Evolutionary conservation across 2,888 invertebrate species (phyloP).

Genomic region (Malachius bipustulatus): DNA sequence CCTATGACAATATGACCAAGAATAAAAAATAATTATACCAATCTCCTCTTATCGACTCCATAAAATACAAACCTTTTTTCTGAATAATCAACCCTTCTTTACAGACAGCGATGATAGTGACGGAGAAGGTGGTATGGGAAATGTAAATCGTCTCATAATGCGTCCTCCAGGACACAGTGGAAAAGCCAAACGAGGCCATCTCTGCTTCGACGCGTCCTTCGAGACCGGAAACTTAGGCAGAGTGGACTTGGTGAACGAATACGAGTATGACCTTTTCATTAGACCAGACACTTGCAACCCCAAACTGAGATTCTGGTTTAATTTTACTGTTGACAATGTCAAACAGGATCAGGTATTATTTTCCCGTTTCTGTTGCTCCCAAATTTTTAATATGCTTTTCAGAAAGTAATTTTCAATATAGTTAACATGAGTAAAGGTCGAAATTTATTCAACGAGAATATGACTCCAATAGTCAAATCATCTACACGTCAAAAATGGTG

Average conservation of each 20-base stretch:
- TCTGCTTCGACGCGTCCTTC: constrained; percentile 94
- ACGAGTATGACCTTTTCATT: constrained; percentile 92
- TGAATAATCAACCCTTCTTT: neutral
- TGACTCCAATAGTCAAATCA: constrained; percentile 91
- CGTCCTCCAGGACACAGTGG: constrained; percentile 87
- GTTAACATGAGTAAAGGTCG: constrained; percentile 91
- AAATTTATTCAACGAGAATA: constrained; percentile 76
- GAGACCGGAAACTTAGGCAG: constrained; percentile 95
- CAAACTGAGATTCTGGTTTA: constrained; percentile 89
- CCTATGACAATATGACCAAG: no score
- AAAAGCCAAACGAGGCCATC: constrained; percentile 89
- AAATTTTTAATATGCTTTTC: constrained; percentile 26
- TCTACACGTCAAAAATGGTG: constrained; percentile 86
- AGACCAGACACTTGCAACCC: constrained; percentile 95
- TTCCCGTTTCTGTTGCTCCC: neutral
- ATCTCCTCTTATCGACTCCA: no score
- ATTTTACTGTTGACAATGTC: constrained; percentile 95
- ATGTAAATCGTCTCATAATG: constrained; percentile 78
- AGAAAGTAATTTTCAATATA: constrained; percentile 92
- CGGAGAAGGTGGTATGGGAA: constrained; percentile 86
- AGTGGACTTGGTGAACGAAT: constrained; percentile 85
- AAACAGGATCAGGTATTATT: constrained; percentile 81
- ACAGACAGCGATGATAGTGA: constrained; percentile 88
- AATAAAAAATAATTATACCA: no score
- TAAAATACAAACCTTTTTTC: no score